These are phyloP conservation scores for Ricordea florida DNA, from an alignment of 92 coral and sea anemone genomes.

Conservation along the genomic window DNA sequence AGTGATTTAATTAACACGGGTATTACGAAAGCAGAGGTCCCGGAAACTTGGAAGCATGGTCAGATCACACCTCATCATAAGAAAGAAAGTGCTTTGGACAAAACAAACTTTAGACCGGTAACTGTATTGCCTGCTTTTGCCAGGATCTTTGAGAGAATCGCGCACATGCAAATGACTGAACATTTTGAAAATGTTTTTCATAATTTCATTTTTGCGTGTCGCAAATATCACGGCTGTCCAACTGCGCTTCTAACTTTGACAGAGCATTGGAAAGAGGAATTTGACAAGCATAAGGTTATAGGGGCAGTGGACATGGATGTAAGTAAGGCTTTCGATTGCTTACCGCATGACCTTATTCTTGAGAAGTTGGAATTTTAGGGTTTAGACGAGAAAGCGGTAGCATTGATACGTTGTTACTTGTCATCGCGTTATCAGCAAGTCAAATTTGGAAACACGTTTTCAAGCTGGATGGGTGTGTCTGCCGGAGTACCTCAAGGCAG, in stretches of 20 bases:
- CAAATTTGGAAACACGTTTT: conserved; percentile 31
- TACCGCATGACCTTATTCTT: conserved; percentile 50
- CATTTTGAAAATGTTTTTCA: conserved; percentile 39
- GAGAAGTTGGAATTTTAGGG: conserved; percentile 54
- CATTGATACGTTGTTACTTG: conserved; percentile 43
- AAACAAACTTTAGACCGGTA: conserved; percentile 58
- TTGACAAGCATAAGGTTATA: conserved; percentile 51
- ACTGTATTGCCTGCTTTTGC: conserved; percentile 33
- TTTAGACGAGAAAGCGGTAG: conserved; percentile 28
- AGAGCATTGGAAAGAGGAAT: conserved; percentile 59
- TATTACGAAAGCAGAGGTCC: conserved; percentile 17
- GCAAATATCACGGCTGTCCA: conserved; percentile 47
- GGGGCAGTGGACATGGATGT: conserved; percentile 61
- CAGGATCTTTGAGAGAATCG: conserved; percentile 36
- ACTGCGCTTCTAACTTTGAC: conserved; percentile 43
- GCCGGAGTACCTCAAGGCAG: conserved; percentile 49
- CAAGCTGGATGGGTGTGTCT: conserved; percentile 34
- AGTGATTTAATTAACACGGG: conserved; percentile 31
- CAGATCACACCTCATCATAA: conserved; percentile 46
- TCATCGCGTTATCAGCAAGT: conserved; percentile 50
- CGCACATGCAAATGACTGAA: conserved; percentile 29
- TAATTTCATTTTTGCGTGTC: conserved; percentile 42
- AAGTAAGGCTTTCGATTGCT: conserved; percentile 61
- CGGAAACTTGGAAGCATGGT: conserved; percentile 58
- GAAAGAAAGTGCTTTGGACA: conserved; percentile 33